Evolutionary conservation across 2,113 vertebrate genomes (phyloP).

Genomic region (Vidua chalybeata): DNA sequence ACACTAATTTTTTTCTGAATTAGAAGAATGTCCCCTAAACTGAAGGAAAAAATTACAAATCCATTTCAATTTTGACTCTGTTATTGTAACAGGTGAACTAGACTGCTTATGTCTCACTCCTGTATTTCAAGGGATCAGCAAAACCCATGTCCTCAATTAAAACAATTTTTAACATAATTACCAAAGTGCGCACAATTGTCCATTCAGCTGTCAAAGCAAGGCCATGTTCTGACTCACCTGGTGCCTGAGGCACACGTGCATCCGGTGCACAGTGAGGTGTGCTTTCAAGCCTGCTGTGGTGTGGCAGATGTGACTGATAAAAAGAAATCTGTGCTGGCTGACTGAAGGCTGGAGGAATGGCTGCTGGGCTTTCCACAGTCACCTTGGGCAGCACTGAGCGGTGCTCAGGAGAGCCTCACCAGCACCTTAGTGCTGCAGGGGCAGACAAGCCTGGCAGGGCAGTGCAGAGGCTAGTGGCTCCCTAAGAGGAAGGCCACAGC

Average conservation of each 20-base stretch:
- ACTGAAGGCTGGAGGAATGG: neutral
- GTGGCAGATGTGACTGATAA: neutral
- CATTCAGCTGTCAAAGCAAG: neutral
- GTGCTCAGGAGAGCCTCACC: neutral
- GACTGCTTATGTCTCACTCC: neutral
- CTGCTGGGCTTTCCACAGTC: neutral
- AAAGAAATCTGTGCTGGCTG: neutral
- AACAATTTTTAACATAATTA: neutral
- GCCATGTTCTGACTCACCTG: neutral
- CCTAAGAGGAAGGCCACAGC: neutral
- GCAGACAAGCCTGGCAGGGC: neutral
- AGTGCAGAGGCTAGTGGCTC: neutral
- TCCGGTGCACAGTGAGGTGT: neutral
- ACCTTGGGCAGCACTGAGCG: fast-evolving
- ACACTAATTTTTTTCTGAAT: neutral
- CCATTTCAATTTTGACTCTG: neutral
- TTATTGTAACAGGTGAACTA: neutral
- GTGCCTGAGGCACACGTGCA: neutral
- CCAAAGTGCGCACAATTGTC: neutral
- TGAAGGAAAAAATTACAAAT: neutral
- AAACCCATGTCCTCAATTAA: neutral
- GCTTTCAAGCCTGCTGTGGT: neutral
- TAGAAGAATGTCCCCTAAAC: neutral
- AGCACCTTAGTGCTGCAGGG: too few relatives aligned
- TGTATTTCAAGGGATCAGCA: neutral